Evolutionary conservation across 2,113 vertebrate genomes (phyloP).

Genomic region (Podilymbus podiceps): DNA sequence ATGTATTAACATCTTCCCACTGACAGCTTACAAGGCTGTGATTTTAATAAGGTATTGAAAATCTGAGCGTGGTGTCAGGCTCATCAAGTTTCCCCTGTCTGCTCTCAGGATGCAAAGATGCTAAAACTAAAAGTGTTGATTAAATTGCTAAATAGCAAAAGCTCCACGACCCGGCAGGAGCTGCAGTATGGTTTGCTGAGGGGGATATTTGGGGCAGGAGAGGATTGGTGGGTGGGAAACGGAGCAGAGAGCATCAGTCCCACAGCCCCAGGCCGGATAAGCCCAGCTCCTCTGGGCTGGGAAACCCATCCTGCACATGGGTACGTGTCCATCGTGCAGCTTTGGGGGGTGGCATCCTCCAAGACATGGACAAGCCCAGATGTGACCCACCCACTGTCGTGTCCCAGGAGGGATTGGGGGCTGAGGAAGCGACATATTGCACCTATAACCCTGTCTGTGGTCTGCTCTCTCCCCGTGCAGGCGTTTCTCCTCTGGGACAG

Average conservation of each 20-base stretch:
- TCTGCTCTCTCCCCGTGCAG: neutral
- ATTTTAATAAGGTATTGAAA: constrained; percentile 31
- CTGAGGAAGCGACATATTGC: neutral
- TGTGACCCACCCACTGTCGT: rapidly evolving
- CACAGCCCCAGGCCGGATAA: neutral
- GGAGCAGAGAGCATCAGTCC: neutral
- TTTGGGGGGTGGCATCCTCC: neutral
- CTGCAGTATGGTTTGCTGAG: neutral
- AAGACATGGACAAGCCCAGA: neutral
- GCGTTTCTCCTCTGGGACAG: constrained; percentile 54
- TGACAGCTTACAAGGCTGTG: constrained; percentile 26
- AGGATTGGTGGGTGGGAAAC: neutral
- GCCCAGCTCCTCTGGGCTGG: neutral
- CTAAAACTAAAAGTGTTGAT: neutral
- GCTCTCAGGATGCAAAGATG: neutral
- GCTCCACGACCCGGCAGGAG: neutral
- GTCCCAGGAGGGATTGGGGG: neutral
- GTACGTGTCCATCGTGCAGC: rapidly evolving
- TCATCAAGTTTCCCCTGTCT: neutral
- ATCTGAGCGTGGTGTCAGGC: neutral
- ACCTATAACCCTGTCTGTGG: neutral
- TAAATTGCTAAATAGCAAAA: constrained; percentile 11
- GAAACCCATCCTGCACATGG: neutral
- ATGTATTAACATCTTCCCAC: neutral
- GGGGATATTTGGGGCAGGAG: neutral